Conservation (phyloP, 2,113 vertebrate species). For the Callipepla californica region DNA sequence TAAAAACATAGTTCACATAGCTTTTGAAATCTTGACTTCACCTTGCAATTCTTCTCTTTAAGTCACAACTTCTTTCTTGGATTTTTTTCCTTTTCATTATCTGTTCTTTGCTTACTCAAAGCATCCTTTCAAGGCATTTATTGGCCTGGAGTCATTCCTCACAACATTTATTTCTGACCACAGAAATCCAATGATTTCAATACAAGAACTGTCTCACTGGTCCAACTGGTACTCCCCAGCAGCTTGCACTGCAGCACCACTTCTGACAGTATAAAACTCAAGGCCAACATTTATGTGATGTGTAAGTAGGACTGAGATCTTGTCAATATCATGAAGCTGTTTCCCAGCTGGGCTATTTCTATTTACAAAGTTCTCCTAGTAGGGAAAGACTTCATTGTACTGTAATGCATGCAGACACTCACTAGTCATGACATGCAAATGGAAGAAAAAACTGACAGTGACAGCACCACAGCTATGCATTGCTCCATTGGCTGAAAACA, state of each 20-base stretch:
- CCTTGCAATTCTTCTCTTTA: neutral
- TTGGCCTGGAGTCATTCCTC: neutral
- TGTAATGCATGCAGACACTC: neutral
- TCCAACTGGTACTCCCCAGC: neutral
- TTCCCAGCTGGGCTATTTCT: neutral
- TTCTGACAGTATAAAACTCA: neutral
- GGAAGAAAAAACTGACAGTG: neutral
- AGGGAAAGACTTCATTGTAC: neutral
- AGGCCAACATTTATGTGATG: fast-evolving
- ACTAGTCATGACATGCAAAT: neutral
- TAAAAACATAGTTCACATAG: neutral
- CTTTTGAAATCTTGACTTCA: neutral
- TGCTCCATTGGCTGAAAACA: neutral
- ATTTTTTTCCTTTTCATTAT: neutral
- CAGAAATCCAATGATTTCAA: neutral
- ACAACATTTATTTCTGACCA: neutral
- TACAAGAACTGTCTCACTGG: too few species aligned
- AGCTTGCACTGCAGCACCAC: neutral
- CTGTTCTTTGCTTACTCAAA: neutral
- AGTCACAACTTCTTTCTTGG: neutral
- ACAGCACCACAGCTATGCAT: neutral
- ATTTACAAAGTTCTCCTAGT: neutral
- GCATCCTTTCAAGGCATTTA: neutral
- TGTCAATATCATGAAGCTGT: neutral
- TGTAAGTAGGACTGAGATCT: neutral